phyloP scores from a whole-genome alignment of 2,888 invertebrate species.

The Drosophila setosimentum region DNA sequence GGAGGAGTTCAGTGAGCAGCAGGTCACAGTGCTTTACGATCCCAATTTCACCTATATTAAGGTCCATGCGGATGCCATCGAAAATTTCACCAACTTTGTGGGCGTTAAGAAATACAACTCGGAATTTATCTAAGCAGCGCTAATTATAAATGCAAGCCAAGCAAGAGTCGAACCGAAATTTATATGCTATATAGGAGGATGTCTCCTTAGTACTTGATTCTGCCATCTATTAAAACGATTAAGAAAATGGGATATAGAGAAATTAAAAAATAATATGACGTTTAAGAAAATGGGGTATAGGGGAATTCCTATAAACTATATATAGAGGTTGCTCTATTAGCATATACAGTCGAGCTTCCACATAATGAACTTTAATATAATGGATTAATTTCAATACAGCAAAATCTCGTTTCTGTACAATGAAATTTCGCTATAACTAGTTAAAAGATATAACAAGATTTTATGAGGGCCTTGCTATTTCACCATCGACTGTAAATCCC shows the following conservation, averaged over 20 bases:
- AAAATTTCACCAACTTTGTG: slow-evolving; percentile 87
- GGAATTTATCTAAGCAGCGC: slow-evolving; percentile 85
- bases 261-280: too few relatives aligned
- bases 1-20: slow-evolving; percentile 71
- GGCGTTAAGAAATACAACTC: slow-evolving; percentile 86
- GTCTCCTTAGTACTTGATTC: background rate
- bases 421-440: too few relatives aligned
- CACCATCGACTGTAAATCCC: background rate
- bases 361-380: background rate
- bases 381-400: background rate
- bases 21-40: slow-evolving; percentile 86
- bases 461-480: background rate
- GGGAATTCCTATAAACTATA: background rate
- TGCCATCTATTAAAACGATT: background rate
- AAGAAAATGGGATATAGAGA: background rate
- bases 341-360: background rate
- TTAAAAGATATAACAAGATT: too few relatives aligned
- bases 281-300: background rate
- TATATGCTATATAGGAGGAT: background rate
- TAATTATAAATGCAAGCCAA: background rate
- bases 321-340: background rate
- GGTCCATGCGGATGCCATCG: slow-evolving; percentile 86
- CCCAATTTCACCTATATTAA: slow-evolving; percentile 86
- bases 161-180: background rate
- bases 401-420: background rate